Evolutionary conservation across 1,140 invertebrate species (phyloP).

Genomic region (Mesaphorura yosii): DNA sequence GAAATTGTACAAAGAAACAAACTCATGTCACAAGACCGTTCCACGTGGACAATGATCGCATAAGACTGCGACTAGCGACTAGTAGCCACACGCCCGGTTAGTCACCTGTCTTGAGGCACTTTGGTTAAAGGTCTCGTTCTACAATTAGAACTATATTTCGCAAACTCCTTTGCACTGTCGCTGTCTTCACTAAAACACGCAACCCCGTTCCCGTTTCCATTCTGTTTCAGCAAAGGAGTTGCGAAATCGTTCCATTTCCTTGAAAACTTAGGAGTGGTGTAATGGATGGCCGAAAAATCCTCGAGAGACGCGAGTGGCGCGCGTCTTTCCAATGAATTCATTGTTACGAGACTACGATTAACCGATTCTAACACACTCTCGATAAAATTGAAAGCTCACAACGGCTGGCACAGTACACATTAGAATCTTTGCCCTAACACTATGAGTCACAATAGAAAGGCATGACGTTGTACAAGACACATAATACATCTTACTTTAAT

Average conservation of each 20-base stretch:
- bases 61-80: too few species aligned
- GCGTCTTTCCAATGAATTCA: not conserved
- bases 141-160: conserved; percentile 27
- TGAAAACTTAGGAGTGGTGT: conserved; percentile 22
- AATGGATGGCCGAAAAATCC: conserved; percentile 30
- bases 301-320: conserved; percentile 30
- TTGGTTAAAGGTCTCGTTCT: conserved; percentile 29
- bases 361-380: too few species aligned
- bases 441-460: too few species aligned
- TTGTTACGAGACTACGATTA: too few species aligned
- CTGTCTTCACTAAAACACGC: not conserved
- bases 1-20: conserved; percentile 34
- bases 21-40: too few species aligned
- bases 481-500: too few species aligned
- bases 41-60: too few species aligned
- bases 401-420: too few species aligned
- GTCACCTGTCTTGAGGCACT: conserved; percentile 30
- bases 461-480: too few species aligned
- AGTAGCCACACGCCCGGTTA: too few species aligned
- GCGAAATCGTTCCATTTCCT: conserved; percentile 26
- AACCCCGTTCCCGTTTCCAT: conserved; percentile 1
- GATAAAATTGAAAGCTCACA: too few species aligned
- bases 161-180: conserved; percentile 28
- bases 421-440: too few species aligned
- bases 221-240: conserved; percentile 16